phyloP scores from a whole-genome alignment of 2,888 invertebrate genomes.

The Stenodera caucasica region DNA sequence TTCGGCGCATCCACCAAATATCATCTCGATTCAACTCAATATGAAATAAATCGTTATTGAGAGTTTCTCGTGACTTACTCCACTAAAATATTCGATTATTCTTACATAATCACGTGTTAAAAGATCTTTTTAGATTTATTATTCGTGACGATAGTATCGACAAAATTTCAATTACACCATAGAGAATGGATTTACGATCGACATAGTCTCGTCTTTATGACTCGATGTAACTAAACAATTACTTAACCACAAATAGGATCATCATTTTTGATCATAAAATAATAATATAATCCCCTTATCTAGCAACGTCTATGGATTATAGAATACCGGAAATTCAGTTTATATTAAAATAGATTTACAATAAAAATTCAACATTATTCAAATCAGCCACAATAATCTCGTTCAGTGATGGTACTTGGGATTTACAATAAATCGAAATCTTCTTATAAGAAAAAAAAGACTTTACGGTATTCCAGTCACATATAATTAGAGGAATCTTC shows the following conservation, averaged over 20 bases:
- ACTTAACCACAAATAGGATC: constrained; percentile 1
- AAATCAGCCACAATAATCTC: not conserved
- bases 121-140: not conserved
- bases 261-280: constrained; percentile 6
- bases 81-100: not conserved
- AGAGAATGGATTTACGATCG: constrained; percentile 5
- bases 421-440: not conserved
- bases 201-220: not conserved
- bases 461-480: too few species aligned
- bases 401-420: not conserved
- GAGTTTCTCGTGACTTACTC: not conserved
- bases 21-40: not conserved
- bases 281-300: not conserved
- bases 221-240: not conserved
- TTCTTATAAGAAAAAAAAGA: too few species aligned
- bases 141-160: constrained; percentile 5
- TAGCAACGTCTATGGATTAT: not conserved
- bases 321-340: not conserved
- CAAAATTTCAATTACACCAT: constrained; percentile 8
- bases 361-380: not conserved
- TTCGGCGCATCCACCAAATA: not conserved
- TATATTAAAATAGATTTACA: not conserved
- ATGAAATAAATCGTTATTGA: too few species aligned
- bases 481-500: too few species aligned
- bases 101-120: not conserved